Percentiles rank a stretch among this genome's conserved stretches.
Conservation (phyloP, 2,797 vertebrate genomes). For the Gallinago solitaria region DNA sequence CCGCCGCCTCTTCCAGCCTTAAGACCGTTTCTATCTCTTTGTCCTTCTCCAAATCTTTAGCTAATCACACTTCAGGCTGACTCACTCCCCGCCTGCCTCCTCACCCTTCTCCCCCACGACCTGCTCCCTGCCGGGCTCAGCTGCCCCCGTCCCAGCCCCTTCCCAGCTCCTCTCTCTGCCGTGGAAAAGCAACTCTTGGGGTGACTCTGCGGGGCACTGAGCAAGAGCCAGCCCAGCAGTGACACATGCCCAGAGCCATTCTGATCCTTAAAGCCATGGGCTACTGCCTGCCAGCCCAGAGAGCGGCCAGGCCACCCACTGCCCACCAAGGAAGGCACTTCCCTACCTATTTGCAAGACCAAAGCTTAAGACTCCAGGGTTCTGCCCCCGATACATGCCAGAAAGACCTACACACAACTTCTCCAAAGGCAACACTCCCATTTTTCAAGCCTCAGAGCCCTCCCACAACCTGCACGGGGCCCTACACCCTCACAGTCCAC, state of each 20-base stretch:
- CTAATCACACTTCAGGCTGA: neutral
- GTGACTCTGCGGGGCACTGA: rapidly evolving
- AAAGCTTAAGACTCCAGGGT: neutral
- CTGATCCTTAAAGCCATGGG: neutral
- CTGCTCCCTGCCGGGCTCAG: neutral
- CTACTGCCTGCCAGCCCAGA: neutral
- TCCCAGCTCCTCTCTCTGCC: neutral
- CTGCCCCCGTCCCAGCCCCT: rapidly evolving
- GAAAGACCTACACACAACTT: neutral
- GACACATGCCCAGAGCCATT: neutral
- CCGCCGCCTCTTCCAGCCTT: neutral
- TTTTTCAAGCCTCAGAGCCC: neutral
- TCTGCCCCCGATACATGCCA: rapidly evolving
- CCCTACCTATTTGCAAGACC: neutral
- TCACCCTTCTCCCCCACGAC: neutral
- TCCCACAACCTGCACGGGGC: neutral
- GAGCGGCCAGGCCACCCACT: neutral
- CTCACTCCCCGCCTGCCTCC: neutral
- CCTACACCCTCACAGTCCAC: rapidly evolving
- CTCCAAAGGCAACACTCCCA: neutral
- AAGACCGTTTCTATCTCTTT: neutral
- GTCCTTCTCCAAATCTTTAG: neutral
- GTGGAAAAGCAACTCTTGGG: neutral
- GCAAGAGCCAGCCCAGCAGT: rapidly evolving
- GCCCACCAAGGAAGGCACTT: neutral